Base-by-base conservation (phyloP, 2,797 vertebrate genomes). In the Melanotaenia parkinsoni region DNA sequence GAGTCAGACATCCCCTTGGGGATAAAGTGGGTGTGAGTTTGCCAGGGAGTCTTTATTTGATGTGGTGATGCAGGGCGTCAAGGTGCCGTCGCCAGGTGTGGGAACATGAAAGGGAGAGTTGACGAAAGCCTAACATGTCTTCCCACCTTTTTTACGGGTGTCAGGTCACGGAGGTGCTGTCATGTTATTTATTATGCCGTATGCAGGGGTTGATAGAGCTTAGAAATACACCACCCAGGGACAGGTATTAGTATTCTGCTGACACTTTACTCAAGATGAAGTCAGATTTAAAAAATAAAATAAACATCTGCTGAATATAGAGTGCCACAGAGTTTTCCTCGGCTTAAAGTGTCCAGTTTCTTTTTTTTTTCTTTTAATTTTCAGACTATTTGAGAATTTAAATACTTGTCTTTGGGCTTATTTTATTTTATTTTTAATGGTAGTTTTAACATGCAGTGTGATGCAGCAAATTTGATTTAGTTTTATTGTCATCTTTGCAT, bases 21-120 rank as follows among this genome's bases (percentile, higher is more conserved):
- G 83, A 72, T 76, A 57, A 84, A 71, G 76, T 83, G 80, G 67
- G 81, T 80, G 81, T 51, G 71, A 79, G 84, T 86, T 84, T 80
- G 75, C 77, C 83, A 61, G 43, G 70, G 79, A 85, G 81, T 76
- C 68, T 82, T 18, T 78, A 56, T 88, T 91, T 93, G 92, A 94
- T 92, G 93, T 94, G 90, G 91, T 75, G 76, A 63, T 76, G 82
- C 77, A 63, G 79, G 73, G 86, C 28, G 51, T 80, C 76, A 82
- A 76, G 75, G 57, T 51, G 71, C 74, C 76, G 79, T 24, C 82
- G 81, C 92, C 93, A 94, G 93, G 93, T 93, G 93, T 89, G 81
- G 70, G 58, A 71, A 93, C 90, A 89, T 95, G 89, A 95, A 94
- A 92, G 90, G 86, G 86, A 93, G 91, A 92, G 90, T 89, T 74